A percentile compares a stretch with the other conserved stretches of the same genome.
These are phyloP conservation scores for Micromussa lordhowensis DNA, from an alignment of 92 coral and sea anemone species.

Conservation along the genomic window DNA sequence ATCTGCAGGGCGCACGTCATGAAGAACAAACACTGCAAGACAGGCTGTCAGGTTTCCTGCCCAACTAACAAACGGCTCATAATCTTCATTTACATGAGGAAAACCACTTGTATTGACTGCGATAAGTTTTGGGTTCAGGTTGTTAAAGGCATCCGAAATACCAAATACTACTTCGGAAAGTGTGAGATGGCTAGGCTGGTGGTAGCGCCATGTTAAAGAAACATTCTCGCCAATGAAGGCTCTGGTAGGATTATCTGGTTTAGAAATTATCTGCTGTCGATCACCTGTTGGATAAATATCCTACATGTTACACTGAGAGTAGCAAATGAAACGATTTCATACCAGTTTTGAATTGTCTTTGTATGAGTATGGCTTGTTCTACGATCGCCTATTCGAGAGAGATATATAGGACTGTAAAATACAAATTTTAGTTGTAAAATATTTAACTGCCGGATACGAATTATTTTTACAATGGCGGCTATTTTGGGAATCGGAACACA, in stretches of 20 bases:
- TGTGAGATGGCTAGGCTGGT: not conserved
- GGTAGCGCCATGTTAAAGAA: constrained; percentile 11
- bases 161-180: constrained; percentile 21
- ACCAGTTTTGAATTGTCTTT: too few species aligned
- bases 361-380: too few species aligned
- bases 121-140: not conserved
- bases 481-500: too few species aligned
- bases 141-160: not conserved
- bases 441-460: too few species aligned
- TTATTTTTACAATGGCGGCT: too few species aligned
- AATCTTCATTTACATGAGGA: not conserved
- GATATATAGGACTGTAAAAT: too few species aligned
- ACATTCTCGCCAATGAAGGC: constrained; percentile 21
- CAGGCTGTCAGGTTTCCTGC: constrained; percentile 37
- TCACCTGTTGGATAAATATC: not conserved
- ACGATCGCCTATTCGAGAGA: too few species aligned
- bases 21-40: constrained; percentile 26
- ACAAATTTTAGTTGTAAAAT: too few species aligned
- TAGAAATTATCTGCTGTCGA: not conserved
- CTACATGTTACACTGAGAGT: not conserved
- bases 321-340: too few species aligned
- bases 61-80: constrained; percentile 26
- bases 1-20: not conserved
- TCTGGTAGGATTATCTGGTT: constrained; percentile 26
- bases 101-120: constrained; percentile 1